phyloP scores from a whole-genome alignment of 2,888 invertebrate genomes.

The Limnephilus marmoratus region DNA sequence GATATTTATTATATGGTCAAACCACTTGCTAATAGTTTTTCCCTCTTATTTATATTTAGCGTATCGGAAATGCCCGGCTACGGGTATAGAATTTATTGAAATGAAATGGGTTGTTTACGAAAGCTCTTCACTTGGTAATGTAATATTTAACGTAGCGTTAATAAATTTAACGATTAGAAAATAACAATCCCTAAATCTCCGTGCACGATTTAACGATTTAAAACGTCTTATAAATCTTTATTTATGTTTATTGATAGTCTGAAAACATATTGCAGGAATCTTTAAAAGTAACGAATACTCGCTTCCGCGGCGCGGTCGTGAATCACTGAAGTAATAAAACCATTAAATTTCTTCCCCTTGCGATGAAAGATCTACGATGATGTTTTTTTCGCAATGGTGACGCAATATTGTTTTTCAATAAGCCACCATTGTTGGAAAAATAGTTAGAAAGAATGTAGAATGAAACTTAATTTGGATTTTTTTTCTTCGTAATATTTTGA shows the following conservation, averaged over 20 bases:
- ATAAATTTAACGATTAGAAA: neutral
- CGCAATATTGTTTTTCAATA: neutral
- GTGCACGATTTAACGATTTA: neutral
- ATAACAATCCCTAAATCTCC: neutral
- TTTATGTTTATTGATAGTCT: conserved; percentile 38
- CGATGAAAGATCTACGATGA: neutral
- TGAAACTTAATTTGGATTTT: too few species aligned
- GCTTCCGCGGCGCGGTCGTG: neutral
- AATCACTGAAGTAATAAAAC: conserved; percentile 29
- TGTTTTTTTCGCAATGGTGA: neutral
- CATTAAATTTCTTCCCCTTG: neutral
- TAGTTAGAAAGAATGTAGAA: neutral
- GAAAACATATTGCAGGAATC: conserved; percentile 31
- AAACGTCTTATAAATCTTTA: conserved; percentile 28
- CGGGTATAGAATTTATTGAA: neutral
- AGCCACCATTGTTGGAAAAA: neutral
- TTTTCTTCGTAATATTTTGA: too few species aligned
- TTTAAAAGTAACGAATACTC: neutral
- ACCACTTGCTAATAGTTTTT: neutral
- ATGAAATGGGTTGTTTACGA: neutral
- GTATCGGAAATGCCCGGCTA: neutral
- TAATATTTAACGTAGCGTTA: neutral
- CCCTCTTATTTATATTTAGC: neutral
- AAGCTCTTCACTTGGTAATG: neutral
- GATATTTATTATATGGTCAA: neutral